phyloP scores from a whole-genome alignment of 2,113 vertebrate species.

The Neolamprologus longior region DNA sequence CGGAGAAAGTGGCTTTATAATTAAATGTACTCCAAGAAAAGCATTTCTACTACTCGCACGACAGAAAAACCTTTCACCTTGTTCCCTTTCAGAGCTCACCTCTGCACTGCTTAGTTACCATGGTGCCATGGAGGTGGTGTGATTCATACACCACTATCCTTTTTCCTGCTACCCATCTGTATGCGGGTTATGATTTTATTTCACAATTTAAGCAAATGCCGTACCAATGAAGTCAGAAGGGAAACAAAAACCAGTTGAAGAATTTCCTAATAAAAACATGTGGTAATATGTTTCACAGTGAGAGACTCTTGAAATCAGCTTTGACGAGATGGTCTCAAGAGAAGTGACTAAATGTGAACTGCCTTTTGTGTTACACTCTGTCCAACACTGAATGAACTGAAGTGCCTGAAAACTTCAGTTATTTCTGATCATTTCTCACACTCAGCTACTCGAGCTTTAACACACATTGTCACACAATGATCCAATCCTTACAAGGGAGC shows the following conservation, averaged over 20 bases:
- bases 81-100: background rate
- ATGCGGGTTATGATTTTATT: background rate
- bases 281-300: background rate
- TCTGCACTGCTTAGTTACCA: conserved; percentile 11
- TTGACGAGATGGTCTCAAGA: background rate
- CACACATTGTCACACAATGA: background rate
- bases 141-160: background rate
- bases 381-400: background rate
- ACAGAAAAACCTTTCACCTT: background rate
- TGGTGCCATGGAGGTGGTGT: background rate
- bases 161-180: background rate
- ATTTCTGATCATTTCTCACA: background rate
- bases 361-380: background rate
- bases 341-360: background rate
- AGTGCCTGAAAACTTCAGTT: background rate
- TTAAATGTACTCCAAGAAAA: background rate
- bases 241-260: background rate
- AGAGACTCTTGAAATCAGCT: background rate
- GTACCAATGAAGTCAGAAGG: background rate
- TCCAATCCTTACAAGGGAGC: background rate
- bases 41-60: background rate
- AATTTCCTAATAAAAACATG: background rate
- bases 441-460: background rate
- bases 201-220: background rate
- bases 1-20: background rate